Percentiles rank a stretch among this genome's conserved stretches.
Evolutionary conservation across 1,140 invertebrate species (phyloP).

Genomic region (Teleopsis dalmanni): DNA sequence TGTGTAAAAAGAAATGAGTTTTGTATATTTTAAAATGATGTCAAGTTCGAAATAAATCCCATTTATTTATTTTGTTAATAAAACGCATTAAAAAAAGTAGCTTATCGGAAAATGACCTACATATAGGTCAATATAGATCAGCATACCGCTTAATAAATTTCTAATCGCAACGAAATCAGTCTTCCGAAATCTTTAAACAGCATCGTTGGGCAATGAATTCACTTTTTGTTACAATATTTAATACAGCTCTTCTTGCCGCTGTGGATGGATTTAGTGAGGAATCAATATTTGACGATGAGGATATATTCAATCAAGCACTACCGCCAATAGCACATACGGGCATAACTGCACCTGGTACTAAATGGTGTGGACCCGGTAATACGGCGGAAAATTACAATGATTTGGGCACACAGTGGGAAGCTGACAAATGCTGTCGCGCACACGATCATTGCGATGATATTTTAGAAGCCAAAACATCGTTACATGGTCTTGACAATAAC

Average conservation of each 20-base stretch:
- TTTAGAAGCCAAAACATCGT: conserved; percentile 49
- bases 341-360: conserved; percentile 49
- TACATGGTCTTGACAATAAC: conserved; percentile 56
- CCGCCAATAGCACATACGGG: conserved; percentile 28
- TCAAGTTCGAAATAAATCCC: too few species aligned
- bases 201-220: too few species aligned
- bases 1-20: too few species aligned
- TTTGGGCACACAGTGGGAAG: conserved; percentile 55
- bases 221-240: neutral
- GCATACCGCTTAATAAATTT: too few species aligned
- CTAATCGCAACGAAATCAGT: too few species aligned
- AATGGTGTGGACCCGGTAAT: conserved; percentile 69
- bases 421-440: conserved; percentile 68
- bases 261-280: conserved; percentile 23
- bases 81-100: too few species aligned
- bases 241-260: neutral
- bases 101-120: too few species aligned
- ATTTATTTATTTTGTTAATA: too few species aligned
- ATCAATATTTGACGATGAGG: conserved; percentile 39
- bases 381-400: conserved; percentile 59
- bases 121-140: too few species aligned
- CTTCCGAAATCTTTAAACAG: too few species aligned
- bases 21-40: too few species aligned
- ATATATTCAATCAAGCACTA: conserved; percentile 36
- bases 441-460: conserved; percentile 67